Evolutionary conservation across 2,113 vertebrate species (phyloP), one percentile per base, ranked within the genome.

Genomic region (Camelus dromedarius): DNA sequence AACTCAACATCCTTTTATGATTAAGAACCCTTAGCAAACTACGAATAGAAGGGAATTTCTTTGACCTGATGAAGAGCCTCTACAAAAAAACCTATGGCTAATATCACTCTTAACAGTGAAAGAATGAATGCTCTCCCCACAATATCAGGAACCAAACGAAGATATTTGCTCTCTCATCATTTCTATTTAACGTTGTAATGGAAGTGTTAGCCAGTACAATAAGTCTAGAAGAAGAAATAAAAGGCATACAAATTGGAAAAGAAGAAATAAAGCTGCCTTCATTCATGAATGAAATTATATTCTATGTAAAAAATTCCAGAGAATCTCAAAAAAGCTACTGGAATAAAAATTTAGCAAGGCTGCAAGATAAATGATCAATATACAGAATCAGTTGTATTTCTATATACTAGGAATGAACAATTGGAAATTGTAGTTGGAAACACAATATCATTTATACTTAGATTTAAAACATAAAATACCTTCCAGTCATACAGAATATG

Each of bases 241-340:
- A 72, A 50, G 26, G 30, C n/a, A 89, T 28, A 64, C 15, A 38
- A 4, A 42, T 75, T 48, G 32, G 24, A 80, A 87, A 93, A 93
- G 64, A 87, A 72, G 66, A 54, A 94, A 94, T 73, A 54, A 87
- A 94, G 35, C 32, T 93, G 11, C 18, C 18, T 66, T 76, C 80
- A 80, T 70, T 86, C 42, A 69, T 42, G 50, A 86, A 93, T 38
- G 13, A 88, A 88, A 88, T 62, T 3, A 80, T 70, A 60, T 60
- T 60, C 42, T 88, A 52, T 13, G 13, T 50, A 87, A 42, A 26
- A 93, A 62, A 66, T 75, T 26, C 8, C 48, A 46, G 88, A 88
- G 42, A 94, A 82, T 38, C 46, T 56, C 75, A 46, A 48, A 83
- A 75, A 66, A 28, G 16, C 30, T 50, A 66, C 22, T 35, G 66